phyloP scores from a whole-genome alignment of 2,797 vertebrate genomes.

The Fratercula arctica region DNA sequence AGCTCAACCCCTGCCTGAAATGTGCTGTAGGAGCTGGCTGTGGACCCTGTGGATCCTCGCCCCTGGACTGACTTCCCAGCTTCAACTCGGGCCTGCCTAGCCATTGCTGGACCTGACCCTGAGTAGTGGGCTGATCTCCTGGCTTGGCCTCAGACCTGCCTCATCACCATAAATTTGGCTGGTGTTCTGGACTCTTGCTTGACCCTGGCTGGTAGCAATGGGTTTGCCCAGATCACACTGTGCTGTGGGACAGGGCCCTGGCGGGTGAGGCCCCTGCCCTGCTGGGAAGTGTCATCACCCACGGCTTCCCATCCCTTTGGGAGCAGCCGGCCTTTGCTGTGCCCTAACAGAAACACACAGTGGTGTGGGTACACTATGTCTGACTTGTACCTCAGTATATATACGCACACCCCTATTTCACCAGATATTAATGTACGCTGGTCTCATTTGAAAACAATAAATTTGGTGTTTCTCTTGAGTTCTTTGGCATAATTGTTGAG shows the following conservation, averaged over 20 bases:
- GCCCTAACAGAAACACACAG: neutral
- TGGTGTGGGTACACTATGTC: neutral
- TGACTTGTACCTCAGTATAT: neutral
- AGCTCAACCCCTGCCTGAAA: neutral
- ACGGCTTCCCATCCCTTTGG: neutral
- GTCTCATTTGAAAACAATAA: neutral
- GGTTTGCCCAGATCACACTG: neutral
- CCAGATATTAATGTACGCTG: neutral
- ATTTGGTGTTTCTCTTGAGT: neutral
- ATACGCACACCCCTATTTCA: rapidly evolving
- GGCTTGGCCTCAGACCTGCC: neutral
- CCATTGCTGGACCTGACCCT: neutral
- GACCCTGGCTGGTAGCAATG: neutral
- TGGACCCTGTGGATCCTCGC: neutral
- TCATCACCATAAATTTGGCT: neutral
- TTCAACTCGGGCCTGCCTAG: neutral
- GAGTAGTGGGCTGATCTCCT: neutral
- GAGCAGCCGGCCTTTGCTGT: neutral
- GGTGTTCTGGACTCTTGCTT: neutral
- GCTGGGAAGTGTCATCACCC: neutral
- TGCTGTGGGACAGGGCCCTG: neutral
- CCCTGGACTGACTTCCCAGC: neutral
- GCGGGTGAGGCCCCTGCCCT: neutral
- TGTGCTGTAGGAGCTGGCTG: neutral
- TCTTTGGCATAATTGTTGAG: neutral